Conservation (phyloP, 2,888 invertebrate species). For the Caenorhabditis sinica region DNA sequence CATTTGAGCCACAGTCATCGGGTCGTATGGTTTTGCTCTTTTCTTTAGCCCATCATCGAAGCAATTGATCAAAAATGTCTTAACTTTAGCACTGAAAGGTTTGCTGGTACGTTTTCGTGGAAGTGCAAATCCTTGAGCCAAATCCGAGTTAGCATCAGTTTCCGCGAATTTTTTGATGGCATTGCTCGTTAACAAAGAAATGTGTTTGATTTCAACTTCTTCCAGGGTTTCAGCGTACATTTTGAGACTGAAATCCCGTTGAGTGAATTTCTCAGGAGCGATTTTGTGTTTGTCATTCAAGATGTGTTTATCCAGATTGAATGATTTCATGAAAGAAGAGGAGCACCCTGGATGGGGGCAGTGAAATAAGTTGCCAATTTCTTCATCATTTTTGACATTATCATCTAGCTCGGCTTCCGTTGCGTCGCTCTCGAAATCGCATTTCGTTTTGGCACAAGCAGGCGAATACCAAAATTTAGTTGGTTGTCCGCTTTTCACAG, state of each 20-base stretch:
- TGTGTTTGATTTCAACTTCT: background rate
- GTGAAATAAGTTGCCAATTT: background rate
- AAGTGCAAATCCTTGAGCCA: background rate
- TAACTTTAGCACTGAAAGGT: conserved; percentile 9
- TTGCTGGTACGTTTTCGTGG: background rate
- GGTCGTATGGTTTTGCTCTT: background rate
- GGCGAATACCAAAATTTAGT: conserved; percentile 29
- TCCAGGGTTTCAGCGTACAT: background rate
- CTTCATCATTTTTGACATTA: background rate
- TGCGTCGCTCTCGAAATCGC: background rate
- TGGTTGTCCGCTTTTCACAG: background rate
- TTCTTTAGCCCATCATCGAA: conserved; percentile 13
- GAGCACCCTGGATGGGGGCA: conserved; percentile 9
- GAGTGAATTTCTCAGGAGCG: background rate
- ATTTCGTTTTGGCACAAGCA: background rate
- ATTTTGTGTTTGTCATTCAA: conserved; percentile 9
- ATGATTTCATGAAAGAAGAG: background rate
- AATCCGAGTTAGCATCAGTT: background rate
- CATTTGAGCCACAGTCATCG: background rate
- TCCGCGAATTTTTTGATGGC: background rate
- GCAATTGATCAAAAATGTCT: background rate
- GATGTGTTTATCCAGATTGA: background rate
- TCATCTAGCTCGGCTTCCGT: background rate
- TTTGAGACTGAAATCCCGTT: background rate
- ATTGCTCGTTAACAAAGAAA: background rate